Conservation (phyloP, 2,888 invertebrate species). For the Aethes cnicana region DNA sequence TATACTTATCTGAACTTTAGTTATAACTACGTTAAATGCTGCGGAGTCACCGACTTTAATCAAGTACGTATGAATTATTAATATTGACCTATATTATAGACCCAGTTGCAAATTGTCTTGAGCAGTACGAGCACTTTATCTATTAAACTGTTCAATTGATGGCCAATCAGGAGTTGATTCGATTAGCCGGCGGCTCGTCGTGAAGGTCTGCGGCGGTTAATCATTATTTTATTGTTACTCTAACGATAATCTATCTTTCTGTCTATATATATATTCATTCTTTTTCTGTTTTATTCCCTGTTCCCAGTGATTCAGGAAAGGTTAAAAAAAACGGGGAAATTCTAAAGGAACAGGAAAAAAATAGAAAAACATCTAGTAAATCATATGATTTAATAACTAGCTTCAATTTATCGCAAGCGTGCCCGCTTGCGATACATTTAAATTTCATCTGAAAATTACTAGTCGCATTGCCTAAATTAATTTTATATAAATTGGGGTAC, state of each 20-base stretch:
- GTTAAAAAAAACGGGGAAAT: too few relatives aligned
- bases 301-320: too few relatives aligned
- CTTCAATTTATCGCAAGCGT: too few relatives aligned
- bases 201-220: background rate
- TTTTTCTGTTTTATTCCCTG: too few relatives aligned
- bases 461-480: too few relatives aligned
- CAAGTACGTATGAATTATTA: constrained; percentile 27
- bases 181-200: background rate
- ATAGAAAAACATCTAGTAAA: too few relatives aligned
- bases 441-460: too few relatives aligned
- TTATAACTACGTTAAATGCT: constrained; percentile 29
- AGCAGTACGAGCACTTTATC: background rate
- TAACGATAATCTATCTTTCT: background rate
- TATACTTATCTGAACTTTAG: constrained; percentile 22
- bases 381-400: too few relatives aligned
- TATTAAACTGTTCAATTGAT: background rate
- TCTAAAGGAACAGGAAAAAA: too few relatives aligned
- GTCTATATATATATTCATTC: too few relatives aligned
- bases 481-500: too few relatives aligned
- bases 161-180: background rate
- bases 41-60: constrained; percentile 24
- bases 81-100: background rate
- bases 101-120: background rate
- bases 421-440: too few relatives aligned
- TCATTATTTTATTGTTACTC: background rate